phyloP scores from a whole-genome alignment of 2,797 vertebrate genomes.

The Linurgus olivaceus region DNA sequence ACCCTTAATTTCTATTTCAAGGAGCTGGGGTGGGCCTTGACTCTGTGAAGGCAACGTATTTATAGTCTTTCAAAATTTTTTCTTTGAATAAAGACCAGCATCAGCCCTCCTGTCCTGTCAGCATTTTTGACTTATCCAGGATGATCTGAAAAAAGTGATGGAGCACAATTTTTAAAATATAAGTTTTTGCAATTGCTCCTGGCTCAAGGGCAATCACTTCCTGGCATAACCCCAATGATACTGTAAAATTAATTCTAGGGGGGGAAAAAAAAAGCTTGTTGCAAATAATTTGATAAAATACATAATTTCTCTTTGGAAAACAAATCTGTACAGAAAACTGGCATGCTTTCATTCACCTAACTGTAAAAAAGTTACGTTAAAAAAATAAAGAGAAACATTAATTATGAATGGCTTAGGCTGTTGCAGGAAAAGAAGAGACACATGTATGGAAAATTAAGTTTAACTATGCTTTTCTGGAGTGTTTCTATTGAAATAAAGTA shows the following conservation, averaged over 20 bases:
- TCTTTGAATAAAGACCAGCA: not conserved
- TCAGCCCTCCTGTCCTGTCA: not conserved
- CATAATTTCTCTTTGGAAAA: not conserved
- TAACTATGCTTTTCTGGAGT: not conserved
- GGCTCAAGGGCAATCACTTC: not conserved
- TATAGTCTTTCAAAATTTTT: not conserved
- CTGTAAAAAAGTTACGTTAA: not conserved
- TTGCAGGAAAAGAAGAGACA: not conserved
- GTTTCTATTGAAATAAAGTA: slow-evolving; percentile 33
- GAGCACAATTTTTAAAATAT: not conserved
- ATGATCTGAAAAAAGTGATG: not conserved
- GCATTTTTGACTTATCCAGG: not conserved
- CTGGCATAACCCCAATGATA: not conserved
- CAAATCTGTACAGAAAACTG: not conserved
- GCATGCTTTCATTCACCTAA: not conserved
- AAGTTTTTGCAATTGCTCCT: not conserved
- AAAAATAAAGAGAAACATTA: not conserved
- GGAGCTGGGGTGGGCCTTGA: not conserved
- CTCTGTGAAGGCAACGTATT: not conserved
- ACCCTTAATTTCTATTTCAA: not conserved
- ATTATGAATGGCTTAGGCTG: not conserved
- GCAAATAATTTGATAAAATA: not conserved
- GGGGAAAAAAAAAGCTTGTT: not conserved
- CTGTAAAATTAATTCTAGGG: not conserved
- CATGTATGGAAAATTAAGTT: not conserved